Evolutionary conservation across 1,140 invertebrate genomes (phyloP), one percentile per base, ranked within the genome.

Genomic region (Drosophila cardini): DNA sequence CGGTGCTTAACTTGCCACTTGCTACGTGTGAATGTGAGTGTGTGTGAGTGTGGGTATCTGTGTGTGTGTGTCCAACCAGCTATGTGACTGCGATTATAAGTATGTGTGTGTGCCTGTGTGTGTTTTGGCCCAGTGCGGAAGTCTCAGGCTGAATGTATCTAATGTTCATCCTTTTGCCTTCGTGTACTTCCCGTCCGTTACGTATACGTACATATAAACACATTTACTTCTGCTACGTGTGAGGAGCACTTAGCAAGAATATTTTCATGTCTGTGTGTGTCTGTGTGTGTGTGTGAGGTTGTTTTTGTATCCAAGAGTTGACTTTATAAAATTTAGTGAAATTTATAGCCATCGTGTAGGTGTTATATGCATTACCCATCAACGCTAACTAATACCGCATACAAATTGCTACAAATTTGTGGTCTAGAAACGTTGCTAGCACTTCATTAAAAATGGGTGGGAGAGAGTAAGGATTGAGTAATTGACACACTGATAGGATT

Each of bases 271-370:
- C 1, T 9, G 2, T 18, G 8, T 18, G 36, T 52, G 26, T 52
- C n/a, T 4, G 21, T 60, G 16, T 52, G 45, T 45, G 45, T 34
- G 36, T 53, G 48, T 56, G 43, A 46, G 45, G 26, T 45, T 34
- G 53, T 53, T 40, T 42, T 42, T 52, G 42, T 71, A 45, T 71
- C 43, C 60, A 43, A 77, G 55, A 87, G 83, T 89, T 87, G 83
- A 89, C 83, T 87, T 87, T 87, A 87, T 89, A 87, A 83, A 87
- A 89, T 89, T 83, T 89, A 83, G 68, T 87, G 84, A 83, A 87
- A 87, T 87, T 80, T 87, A 87, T 83, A 87, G 83, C 83, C 72
- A 79, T 36, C 71, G 76, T 76, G 70, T 86, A 86, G 83, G 83
- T 86, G 83, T 64, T 72, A 82, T 67, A 82, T 69, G 76, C 69